Evolutionary conservation across 1,140 invertebrate genomes (phyloP).

Genomic region (Eciton burchellii): DNA sequence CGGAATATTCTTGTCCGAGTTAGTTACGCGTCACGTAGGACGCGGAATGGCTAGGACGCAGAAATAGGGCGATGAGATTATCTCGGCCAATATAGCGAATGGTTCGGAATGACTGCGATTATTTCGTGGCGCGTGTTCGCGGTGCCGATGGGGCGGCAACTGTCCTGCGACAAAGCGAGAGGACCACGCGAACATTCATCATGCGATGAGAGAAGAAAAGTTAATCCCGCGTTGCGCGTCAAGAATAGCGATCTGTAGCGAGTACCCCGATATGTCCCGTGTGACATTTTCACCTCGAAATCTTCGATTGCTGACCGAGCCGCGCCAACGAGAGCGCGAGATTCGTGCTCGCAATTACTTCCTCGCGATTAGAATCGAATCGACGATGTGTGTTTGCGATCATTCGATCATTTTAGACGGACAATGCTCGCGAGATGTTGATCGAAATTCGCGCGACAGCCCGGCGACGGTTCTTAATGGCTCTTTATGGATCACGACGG

Average conservation of each 20-base stretch:
- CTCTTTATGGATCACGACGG: slow-evolving; percentile 62
- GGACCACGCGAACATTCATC: slow-evolving; percentile 48
- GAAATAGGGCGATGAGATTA: slow-evolving; percentile 82
- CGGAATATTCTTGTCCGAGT: slow-evolving; percentile 47
- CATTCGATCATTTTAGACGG: not conserved
- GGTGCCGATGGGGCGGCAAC: slow-evolving; percentile 66
- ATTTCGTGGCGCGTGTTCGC: slow-evolving; percentile 79
- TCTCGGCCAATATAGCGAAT: slow-evolving; percentile 82
- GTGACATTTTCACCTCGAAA: not conserved
- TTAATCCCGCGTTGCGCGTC: not conserved
- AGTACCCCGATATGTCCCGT: not conserved
- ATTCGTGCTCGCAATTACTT: not conserved
- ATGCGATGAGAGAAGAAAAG: not conserved
- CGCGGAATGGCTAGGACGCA: slow-evolving; percentile 79
- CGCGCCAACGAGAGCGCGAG: not conserved
- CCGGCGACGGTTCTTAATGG: slow-evolving; percentile 51
- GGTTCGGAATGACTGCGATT: slow-evolving; percentile 83
- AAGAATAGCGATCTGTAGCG: not conserved
- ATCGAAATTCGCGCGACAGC: slow-evolving; percentile 12
- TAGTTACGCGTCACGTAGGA: slow-evolving; percentile 76
- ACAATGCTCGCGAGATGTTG: slow-evolving; percentile 20
- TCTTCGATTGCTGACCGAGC: not conserved
- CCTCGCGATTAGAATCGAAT: not conserved
- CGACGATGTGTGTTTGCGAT: not conserved
- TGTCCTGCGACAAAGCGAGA: slow-evolving; percentile 65